Percentiles rank a stretch among this genome's conserved stretches.
Evolutionary conservation across 2,113 vertebrate species (phyloP).

Genomic region (Pseudopipra pipra): DNA sequence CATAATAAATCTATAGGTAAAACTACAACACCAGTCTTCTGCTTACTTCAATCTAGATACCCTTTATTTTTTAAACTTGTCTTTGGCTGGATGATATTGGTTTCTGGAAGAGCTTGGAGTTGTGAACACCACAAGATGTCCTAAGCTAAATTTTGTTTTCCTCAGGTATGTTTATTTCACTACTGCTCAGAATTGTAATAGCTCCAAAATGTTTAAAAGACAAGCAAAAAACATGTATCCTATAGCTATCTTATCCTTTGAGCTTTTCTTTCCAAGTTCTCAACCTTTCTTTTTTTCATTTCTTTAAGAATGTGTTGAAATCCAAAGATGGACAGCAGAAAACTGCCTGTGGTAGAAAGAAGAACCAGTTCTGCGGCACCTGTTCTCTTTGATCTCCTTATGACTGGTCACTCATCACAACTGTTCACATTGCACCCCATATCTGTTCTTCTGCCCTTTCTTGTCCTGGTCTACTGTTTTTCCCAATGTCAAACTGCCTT

Average conservation of each 20-base stretch:
- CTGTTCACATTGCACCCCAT: accelerated
- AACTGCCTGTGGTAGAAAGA: not conserved
- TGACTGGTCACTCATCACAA: not conserved
- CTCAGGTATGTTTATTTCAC: not conserved
- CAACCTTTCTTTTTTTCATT: not conserved
- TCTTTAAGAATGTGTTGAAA: not conserved
- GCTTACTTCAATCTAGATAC: not conserved
- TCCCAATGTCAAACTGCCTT: not conserved
- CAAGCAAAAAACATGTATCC: not conserved
- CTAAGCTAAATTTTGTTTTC: not conserved
- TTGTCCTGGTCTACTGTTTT: not conserved
- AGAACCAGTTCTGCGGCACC: not conserved
- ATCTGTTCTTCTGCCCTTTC: not conserved
- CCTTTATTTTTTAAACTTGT: not conserved
- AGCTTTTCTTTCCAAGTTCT: not conserved
- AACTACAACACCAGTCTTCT: not conserved
- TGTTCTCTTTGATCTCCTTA: not conserved
- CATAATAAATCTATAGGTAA: not conserved
- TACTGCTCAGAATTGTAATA: not conserved
- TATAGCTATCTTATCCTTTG: not conserved
- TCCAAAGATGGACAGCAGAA: not conserved
- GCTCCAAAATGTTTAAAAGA: not conserved
- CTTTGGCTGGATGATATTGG: not conserved
- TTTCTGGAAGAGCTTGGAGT: not conserved
- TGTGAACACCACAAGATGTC: not conserved